phyloP scores from a whole-genome alignment of 2,888 invertebrate species.

The Rhorus exstirpatorius region DNA sequence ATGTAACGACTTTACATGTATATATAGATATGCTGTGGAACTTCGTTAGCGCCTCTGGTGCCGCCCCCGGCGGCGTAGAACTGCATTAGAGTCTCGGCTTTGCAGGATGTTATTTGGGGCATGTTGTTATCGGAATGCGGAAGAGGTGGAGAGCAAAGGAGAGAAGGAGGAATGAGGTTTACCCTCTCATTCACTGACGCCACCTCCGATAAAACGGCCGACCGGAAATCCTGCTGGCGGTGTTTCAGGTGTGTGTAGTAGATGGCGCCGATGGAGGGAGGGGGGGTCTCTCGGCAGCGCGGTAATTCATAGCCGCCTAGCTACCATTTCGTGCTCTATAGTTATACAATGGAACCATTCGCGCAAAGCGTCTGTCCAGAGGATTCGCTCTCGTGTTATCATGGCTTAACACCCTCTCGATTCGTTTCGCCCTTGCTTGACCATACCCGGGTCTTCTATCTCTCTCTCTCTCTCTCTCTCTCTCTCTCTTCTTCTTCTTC shows the following conservation, averaged over 20 bases:
- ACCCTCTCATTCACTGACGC: constrained; percentile 65
- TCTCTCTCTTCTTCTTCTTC: constrained; percentile 22
- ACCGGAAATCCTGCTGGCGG: constrained; percentile 75
- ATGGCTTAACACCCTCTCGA: constrained; percentile 68
- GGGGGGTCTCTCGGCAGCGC: constrained; percentile 33
- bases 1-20: constrained; percentile 20
- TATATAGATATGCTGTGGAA: constrained; percentile 10
- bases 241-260: constrained; percentile 48
- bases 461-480: constrained; percentile 24
- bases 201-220: constrained; percentile 75
- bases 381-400: constrained; percentile 72
- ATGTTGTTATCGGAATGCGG: constrained; percentile 73
- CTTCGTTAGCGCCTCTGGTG: constrained; percentile 34
- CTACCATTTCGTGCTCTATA: constrained; percentile 61
- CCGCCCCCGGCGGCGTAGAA: constrained; percentile 22
- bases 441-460: constrained; percentile 35
- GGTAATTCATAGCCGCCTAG: constrained; percentile 77
- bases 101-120: constrained; percentile 73
- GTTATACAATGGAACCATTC: constrained; percentile 38
- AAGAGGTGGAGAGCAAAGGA: constrained; percentile 19
- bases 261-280: constrained; percentile 31
- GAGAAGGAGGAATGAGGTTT: constrained; percentile 31
- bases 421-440: constrained; percentile 46
- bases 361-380: constrained; percentile 65
- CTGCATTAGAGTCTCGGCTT: constrained; percentile 44